Evolutionary conservation across 2,888 invertebrate species (phyloP), one percentile per base, ranked within the genome.

Genomic region (Agrochola macilenta): DNA sequence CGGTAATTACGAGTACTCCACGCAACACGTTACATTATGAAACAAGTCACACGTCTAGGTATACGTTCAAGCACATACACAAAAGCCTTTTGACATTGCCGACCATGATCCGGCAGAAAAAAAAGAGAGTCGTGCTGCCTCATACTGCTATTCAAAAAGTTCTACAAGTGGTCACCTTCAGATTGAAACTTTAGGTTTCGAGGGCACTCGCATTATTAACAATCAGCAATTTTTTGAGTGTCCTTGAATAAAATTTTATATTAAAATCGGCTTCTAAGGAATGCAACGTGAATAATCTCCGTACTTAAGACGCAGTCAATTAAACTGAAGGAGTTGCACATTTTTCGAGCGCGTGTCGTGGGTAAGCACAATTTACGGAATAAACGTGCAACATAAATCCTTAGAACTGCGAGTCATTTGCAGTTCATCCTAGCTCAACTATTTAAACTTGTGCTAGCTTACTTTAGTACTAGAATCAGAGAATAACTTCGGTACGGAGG

Each of bases 21-120:
- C 79, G 83, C 70, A 73, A 84, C 79, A 70, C 74, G 69, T 78
- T 84, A 79, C 85, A 87, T 86, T 86, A 87, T 84, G 81, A 81
- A 84, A 69, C 64, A 74, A 77, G 65, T 58, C 63, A 83, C 63
- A 81, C 68, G 68, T 79, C 78, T 82, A 30, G 30, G 30, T 35
- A 35, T 35, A 81, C 70, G 14, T 49, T 30, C 26, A 35, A 69
- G 57, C 73, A 76, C 65, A 71, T 65, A 78, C 64, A 66, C 61
- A 64, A 68, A 77, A 76, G 66, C 66, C 52, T 76, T 79, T 74
- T 76, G 76, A 79, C 63, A 76, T 73, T 73, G 69, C 69, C 63
- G 60, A 39, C 69, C 66, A 61, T 76, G 68, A 76, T 70, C 60
- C 71, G 39, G 49, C 35, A 57, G 17, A 77, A 74, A 76, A 73